These are phyloP conservation scores for Uria aalge DNA, from an alignment of 2,113 vertebrate species.

Conservation along the genomic window DNA sequence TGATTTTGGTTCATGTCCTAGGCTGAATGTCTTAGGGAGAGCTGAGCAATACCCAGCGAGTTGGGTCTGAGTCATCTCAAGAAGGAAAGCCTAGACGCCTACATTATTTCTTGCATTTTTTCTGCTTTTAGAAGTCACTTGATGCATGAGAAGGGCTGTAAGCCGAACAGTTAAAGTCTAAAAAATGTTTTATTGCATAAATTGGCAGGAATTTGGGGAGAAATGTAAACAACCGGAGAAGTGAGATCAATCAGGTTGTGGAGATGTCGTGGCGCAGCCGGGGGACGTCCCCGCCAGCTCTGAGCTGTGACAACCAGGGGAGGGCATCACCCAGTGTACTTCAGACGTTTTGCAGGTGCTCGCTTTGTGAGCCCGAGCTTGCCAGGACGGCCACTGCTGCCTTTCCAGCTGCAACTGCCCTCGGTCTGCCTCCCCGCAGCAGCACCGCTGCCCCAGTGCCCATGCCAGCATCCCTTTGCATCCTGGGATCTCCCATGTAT, in stretches of 20 bases:
- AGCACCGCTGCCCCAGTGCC: accelerated
- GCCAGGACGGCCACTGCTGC: accelerated
- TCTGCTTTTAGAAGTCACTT: neutral
- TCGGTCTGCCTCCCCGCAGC: accelerated
- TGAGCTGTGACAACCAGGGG: neutral
- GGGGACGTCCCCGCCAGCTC: neutral
- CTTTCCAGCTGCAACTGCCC: neutral
- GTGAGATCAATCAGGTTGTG: neutral
- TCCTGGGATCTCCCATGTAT: accelerated
- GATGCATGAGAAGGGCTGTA: neutral
- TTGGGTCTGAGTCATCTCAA: neutral
- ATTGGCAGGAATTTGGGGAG: neutral
- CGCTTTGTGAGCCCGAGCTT: neutral
- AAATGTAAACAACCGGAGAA: neutral
- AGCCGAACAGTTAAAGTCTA: neutral
- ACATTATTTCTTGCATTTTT: accelerated
- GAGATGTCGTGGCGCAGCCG: accelerated
- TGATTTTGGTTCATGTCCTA: neutral
- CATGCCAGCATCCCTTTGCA: neutral
- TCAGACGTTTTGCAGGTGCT: accelerated
- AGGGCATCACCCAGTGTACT: neutral
- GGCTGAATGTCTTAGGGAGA: neutral
- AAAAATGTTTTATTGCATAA: neutral
- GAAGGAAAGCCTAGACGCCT: neutral
- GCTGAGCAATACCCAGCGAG: neutral